phyloP scores from a whole-genome alignment of 2,113 vertebrate species.

The Gymnobelideus leadbeateri region DNA sequence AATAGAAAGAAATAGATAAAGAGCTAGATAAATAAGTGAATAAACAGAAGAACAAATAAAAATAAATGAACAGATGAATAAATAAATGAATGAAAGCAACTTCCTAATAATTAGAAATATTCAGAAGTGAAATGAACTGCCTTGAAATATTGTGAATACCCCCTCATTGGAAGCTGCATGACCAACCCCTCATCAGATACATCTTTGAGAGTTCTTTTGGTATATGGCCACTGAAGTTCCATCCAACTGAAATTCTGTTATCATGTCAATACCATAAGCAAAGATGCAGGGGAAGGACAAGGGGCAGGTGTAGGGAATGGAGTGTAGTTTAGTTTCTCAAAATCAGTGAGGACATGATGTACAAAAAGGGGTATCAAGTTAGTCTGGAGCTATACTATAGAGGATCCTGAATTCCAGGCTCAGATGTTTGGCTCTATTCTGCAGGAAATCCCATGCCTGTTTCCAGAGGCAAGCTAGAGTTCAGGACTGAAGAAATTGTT shows the following conservation, averaged over 20 bases:
- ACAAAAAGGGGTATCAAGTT: background rate
- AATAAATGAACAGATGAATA: too few relatives aligned
- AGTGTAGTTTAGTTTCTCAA: background rate
- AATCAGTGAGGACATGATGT: background rate
- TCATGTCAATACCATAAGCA: background rate
- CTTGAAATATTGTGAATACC: too few relatives aligned
- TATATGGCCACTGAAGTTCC: background rate
- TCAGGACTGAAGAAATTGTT: background rate
- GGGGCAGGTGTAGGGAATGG: background rate
- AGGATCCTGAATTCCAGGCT: background rate
- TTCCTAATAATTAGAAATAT: background rate
- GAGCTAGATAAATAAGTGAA: background rate
- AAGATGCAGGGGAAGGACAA: background rate
- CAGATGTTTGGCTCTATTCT: background rate
- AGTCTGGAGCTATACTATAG: accelerated
- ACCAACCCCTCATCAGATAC: background rate
- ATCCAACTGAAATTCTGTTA: background rate
- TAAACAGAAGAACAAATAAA: too few relatives aligned
- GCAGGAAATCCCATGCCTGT: background rate
- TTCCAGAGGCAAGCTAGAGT: background rate
- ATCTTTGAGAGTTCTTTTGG: background rate
- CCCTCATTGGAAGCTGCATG: background rate
- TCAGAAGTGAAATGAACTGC: background rate
- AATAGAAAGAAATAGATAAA: background rate
- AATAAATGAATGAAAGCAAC: background rate